Base-by-base conservation (phyloP, 92 coral and sea anemone species). In the Zoanthus solanderi region DNA sequence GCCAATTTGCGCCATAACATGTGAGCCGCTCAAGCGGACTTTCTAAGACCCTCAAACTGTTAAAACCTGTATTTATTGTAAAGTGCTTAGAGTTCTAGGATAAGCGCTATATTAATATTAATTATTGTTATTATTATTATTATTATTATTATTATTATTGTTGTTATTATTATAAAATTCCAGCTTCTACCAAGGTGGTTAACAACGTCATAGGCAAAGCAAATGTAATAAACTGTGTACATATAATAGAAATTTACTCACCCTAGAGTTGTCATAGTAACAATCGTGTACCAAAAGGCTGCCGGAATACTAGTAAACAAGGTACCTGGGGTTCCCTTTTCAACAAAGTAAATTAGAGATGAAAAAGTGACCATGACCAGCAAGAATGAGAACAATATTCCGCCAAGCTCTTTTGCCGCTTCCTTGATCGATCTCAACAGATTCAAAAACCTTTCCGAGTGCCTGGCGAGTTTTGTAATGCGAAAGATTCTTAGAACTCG, bases 181-280 rank as follows among this genome's bases (percentile, higher is more conserved):
- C 42, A 34, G 42, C 42, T 34, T 34, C 42, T 34, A 34, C 42
- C 42, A 34, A 34, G 42, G 42, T 34, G 42, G 42, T 34, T 34
- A 34, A 34, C 42, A 34, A 34, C 42, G 3, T 3, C 1, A 34
- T 34, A 34, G 3, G 3, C 42, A 34, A 34, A 34, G 3, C 42
- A 34, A 34, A 34, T 34, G 42, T 34, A 34, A 34, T 34, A 34
- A 34, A 34, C 42, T 34, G 42, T 34, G 42, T 34, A 34, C 42
- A 34, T 34, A 34, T 34, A 3, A 34, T 3, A 34, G 3, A 1
- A 34, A 34, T 23, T 28, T 56, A 91, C 94, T 84, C 88, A 95
- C 98, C 98, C 98, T 6, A 95, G 82, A 28, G 98, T 95, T 77
- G 98, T 95, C 98, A 95, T 95, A 84, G 98, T 95, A n/a, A 95